Evolutionary conservation across 2,888 invertebrate species (phyloP).

Genomic region (Tipula unca): DNA sequence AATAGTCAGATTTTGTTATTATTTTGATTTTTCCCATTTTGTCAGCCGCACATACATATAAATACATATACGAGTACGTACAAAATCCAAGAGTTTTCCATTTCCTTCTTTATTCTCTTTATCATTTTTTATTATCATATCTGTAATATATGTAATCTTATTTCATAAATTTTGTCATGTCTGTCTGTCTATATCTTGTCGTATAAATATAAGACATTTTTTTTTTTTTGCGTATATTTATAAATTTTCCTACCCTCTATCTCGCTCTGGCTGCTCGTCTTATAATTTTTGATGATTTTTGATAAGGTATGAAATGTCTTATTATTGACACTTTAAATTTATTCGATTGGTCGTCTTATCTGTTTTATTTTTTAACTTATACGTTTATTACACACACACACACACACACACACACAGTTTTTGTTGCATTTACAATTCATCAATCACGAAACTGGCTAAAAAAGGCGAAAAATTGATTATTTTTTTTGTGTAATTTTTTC

Average conservation of each 20-base stretch:
- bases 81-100: not conserved
- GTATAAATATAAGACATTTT: not conserved
- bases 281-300: not conserved
- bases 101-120: not conserved
- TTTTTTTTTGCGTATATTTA: not conserved
- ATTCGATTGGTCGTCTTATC: not conserved
- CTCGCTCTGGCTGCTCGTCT: not conserved
- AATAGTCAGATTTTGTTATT: not conserved
- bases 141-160: not conserved
- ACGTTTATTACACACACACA: not conserved
- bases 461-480: not conserved
- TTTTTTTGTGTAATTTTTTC: not conserved
- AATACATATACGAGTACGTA: not conserved
- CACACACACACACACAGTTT: not conserved
- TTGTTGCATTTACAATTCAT: not conserved
- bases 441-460: not conserved
- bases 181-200: not conserved
- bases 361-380: not conserved
- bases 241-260: not conserved
- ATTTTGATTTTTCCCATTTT: not conserved
- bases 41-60: not conserved
- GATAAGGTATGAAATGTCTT: slow-evolving; percentile 14
- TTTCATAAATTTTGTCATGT: slow-evolving; percentile 14
- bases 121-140: not conserved
- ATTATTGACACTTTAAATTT: slow-evolving; percentile 8